phyloP scores from a whole-genome alignment of 2,113 vertebrate genomes.

The Miniopterus natalensis region DNA sequence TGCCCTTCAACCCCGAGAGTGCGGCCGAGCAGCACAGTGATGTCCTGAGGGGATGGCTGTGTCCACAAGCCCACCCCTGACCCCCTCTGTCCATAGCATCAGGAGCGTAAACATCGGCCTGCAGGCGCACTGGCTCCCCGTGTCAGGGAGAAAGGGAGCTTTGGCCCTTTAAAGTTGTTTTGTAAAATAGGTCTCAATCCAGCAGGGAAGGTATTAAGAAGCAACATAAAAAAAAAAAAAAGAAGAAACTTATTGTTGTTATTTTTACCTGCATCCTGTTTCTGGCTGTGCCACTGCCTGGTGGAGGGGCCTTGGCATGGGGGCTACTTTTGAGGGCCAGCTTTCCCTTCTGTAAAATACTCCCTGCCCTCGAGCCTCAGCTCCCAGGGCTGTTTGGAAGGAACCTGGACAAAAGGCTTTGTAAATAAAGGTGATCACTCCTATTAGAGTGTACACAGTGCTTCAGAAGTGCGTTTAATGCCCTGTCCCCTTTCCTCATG shows the following conservation, averaged over 20 bases:
- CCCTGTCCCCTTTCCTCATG: not conserved
- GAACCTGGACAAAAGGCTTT: conserved; percentile 56
- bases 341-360: conserved; percentile 74
- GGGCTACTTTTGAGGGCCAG: conserved; percentile 35
- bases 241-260: conserved; percentile 50
- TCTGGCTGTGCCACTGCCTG: conserved; percentile 49
- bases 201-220: conserved; percentile 64
- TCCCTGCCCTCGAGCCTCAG: conserved; percentile 64
- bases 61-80: not conserved
- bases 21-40: not conserved
- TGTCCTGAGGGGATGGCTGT: not conserved
- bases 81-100: not conserved
- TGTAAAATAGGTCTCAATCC: conserved; percentile 38
- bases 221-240: not conserved
- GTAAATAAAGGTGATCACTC: not conserved
- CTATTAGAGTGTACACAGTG: not conserved
- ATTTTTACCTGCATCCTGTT: conserved; percentile 75
- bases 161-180: not conserved
- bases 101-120: not conserved
- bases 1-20: not conserved
- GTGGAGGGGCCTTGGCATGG: conserved; percentile 55
- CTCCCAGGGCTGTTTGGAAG: conserved; percentile 42
- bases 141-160: not conserved
- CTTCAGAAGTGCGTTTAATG: not conserved
- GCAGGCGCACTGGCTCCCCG: not conserved